phyloP scores from a whole-genome alignment of 2,797 vertebrate genomes.

The Falco naumanni region DNA sequence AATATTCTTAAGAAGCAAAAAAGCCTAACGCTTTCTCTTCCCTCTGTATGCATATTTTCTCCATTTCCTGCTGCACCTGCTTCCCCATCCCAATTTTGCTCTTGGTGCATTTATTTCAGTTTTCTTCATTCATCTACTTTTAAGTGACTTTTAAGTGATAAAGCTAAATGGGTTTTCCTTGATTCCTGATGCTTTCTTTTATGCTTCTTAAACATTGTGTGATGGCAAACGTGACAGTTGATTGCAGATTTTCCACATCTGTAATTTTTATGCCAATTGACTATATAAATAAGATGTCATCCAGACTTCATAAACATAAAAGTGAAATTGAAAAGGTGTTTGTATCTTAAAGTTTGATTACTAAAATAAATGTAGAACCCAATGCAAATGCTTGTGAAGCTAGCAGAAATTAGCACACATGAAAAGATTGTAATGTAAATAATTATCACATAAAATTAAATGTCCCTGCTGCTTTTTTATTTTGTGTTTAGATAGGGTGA shows the following conservation, averaged over 20 bases:
- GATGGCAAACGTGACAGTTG: background rate
- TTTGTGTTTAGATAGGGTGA: background rate
- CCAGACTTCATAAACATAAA: conserved; percentile 17
- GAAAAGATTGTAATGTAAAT: background rate
- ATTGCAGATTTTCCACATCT: conserved; percentile 22
- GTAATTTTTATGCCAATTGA: conserved; percentile 34
- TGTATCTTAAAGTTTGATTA: conserved; percentile 26
- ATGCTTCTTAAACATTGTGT: background rate
- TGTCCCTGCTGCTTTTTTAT: background rate
- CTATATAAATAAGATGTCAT: background rate
- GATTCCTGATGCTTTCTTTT: background rate
- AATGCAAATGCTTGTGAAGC: background rate
- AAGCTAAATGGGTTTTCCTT: background rate
- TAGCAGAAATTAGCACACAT: background rate
- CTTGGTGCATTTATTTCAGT: background rate
- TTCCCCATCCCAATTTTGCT: background rate
- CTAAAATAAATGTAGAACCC: background rate
- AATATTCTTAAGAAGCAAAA: background rate
- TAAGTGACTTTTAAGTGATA: background rate
- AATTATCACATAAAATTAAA: background rate
- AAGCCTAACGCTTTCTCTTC: background rate
- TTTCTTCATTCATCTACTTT: background rate
- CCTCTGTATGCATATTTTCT: background rate
- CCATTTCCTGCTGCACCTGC: background rate
- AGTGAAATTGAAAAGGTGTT: background rate